Percentiles rank a stretch among this genome's conserved stretches.
phyloP scores from a whole-genome alignment of 2,797 vertebrate genomes.

The Natrix natrix region DNA sequence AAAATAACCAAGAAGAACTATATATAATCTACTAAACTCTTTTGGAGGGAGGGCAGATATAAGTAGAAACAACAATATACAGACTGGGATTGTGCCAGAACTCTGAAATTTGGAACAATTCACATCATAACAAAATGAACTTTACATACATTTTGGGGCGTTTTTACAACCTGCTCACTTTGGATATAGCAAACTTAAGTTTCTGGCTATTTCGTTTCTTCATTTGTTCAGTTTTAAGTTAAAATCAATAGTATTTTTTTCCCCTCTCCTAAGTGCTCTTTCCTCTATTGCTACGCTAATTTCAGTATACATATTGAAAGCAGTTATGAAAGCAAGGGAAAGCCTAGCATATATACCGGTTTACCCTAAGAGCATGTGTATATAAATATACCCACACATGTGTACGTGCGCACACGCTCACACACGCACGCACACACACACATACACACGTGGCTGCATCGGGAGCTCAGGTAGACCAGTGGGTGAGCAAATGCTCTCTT shows the following conservation, averaged over 20 bases:
- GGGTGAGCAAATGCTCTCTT: conserved; percentile 29
- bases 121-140: neutral
- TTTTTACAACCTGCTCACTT: neutral
- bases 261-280: neutral
- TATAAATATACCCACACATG: neutral
- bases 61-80: neutral
- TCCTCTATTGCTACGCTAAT: neutral
- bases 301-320: conserved; percentile 14
- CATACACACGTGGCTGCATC: conserved; percentile 51
- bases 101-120: neutral
- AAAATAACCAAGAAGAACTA: neutral
- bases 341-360: conserved; percentile 41
- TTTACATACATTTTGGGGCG: neutral
- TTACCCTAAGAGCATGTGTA: conserved; percentile 17
- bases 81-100: neutral
- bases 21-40: neutral
- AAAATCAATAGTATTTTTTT: neutral
- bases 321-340: conserved; percentile 26
- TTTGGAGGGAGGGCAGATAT: neutral
- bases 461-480: conserved; percentile 20
- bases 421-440: neutral
- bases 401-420: no score
- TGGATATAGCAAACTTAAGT: neutral
- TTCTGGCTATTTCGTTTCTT: neutral
- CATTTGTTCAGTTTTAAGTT: neutral